A percentile compares a stretch with the other conserved stretches of the same genome.
These are phyloP conservation scores for Hippopotamyrus pictus DNA, from an alignment of 2,797 vertebrate species.

Conservation along the genomic window DNA sequence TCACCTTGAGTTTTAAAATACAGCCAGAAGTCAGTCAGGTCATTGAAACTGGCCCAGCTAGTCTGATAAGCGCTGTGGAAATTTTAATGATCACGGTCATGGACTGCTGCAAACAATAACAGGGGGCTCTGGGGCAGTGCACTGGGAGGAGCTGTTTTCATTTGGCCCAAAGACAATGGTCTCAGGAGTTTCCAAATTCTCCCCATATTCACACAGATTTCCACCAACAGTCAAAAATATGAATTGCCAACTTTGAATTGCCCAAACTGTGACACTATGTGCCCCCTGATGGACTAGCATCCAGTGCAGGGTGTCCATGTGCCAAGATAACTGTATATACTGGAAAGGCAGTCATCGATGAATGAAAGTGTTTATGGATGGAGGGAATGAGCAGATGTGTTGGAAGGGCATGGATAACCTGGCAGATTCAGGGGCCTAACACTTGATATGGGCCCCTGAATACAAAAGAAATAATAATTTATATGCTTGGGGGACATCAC, in stretches of 20 bases:
- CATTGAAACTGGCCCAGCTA: background rate
- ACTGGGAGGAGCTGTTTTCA: background rate
- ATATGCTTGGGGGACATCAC: background rate
- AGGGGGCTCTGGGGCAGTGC: background rate
- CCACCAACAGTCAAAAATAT: background rate
- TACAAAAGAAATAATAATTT: background rate
- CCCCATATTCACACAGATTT: background rate
- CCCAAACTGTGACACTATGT: background rate
- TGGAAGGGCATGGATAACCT: background rate
- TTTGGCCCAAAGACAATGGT: background rate
- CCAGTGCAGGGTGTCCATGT: background rate
- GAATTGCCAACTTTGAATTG: background rate
- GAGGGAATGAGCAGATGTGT: background rate
- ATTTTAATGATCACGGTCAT: background rate
- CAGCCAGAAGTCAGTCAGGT: background rate
- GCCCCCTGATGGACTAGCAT: background rate
- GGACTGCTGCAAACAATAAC: background rate
- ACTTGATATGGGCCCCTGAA: background rate
- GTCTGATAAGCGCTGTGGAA: background rate
- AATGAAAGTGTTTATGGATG: background rate
- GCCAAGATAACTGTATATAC: background rate
- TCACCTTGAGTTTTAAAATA: background rate
- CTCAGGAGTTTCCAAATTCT: background rate
- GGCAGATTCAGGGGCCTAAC: background rate
- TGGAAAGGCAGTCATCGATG: background rate